Evolutionary conservation across 1,140 invertebrate species (phyloP).

Genomic region (Psix sp.): DNA sequence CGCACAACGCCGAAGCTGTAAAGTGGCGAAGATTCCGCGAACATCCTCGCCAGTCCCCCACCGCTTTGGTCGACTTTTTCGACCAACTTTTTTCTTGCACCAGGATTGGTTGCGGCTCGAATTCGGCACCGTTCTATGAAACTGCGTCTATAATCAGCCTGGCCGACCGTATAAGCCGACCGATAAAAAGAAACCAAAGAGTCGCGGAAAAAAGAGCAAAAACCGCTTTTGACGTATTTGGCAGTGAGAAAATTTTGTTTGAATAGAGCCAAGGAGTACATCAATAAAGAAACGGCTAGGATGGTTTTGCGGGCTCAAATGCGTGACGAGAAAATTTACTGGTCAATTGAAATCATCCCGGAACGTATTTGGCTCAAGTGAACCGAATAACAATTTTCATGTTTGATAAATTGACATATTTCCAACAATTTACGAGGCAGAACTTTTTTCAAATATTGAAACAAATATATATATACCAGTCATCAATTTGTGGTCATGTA

Average conservation of each 20-base stretch:
- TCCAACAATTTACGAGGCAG: slow-evolving; percentile 6
- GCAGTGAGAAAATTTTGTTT: slow-evolving; percentile 24
- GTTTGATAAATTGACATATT: slow-evolving; percentile 35
- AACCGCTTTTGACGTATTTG: slow-evolving; percentile 12
- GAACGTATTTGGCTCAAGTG: neutral
- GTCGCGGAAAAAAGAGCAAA: slow-evolving; percentile 7
- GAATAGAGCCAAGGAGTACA: slow-evolving; percentile 13
- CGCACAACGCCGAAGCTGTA: slow-evolving; percentile 46
- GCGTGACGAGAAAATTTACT: too few relatives aligned
- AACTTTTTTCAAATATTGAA: too few relatives aligned
- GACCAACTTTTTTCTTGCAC: slow-evolving; percentile 31
- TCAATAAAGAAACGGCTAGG: too few relatives aligned
- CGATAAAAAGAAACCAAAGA: slow-evolving; percentile 25
- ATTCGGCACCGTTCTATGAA: slow-evolving; percentile 49
- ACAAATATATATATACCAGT: too few relatives aligned
- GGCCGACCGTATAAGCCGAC: slow-evolving; percentile 31
- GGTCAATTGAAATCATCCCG: too few relatives aligned
- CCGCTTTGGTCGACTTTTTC: slow-evolving; percentile 23
- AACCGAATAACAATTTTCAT: slow-evolving; percentile 15
- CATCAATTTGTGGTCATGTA: too few relatives aligned
- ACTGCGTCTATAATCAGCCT: slow-evolving; percentile 57
- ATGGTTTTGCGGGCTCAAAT: too few relatives aligned
- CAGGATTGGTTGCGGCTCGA: slow-evolving; percentile 45
- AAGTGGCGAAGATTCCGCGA: slow-evolving; percentile 53
- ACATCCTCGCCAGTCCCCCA: slow-evolving; percentile 24